Evolutionary conservation across 2,113 vertebrate genomes (phyloP).

Genomic region (Malaclemys terrapin): DNA sequence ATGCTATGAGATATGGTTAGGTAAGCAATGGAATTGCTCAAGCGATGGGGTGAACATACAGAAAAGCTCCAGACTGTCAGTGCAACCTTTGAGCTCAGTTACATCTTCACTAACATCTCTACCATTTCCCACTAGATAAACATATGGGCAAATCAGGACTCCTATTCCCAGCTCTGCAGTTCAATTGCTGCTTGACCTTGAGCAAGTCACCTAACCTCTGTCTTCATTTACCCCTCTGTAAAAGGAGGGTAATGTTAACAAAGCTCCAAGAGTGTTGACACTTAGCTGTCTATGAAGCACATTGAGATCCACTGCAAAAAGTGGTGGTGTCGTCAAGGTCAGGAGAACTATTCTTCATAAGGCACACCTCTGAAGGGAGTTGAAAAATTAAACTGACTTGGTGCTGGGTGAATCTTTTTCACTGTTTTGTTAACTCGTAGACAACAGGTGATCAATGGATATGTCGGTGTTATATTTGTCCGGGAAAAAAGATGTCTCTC

Average conservation of each 20-base stretch:
- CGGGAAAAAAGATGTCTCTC: neutral
- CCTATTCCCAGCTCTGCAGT: neutral
- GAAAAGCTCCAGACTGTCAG: neutral
- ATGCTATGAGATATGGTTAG: neutral
- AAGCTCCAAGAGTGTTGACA: neutral
- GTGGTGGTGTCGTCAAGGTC: neutral
- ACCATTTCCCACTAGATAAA: neutral
- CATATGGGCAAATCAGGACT: neutral
- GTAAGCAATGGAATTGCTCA: neutral
- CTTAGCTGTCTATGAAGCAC: neutral
- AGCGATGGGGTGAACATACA: rapidly evolving
- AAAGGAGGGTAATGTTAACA: neutral
- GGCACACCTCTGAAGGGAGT: neutral
- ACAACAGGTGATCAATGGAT: neutral
- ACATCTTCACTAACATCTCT: neutral
- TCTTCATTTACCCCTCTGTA: neutral
- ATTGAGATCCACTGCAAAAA: neutral
- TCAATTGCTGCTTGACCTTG: neutral
- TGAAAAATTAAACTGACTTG: neutral
- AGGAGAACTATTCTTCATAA: neutral
- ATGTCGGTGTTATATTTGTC: neutral
- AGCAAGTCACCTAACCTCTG: neutral
- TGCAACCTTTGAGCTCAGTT: neutral
- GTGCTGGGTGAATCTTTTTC: neutral
- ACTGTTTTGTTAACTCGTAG: neutral